These are phyloP conservation scores for Platyscapa corneri DNA, from an alignment of 1,140 invertebrate species.

Conservation along the genomic window DNA sequence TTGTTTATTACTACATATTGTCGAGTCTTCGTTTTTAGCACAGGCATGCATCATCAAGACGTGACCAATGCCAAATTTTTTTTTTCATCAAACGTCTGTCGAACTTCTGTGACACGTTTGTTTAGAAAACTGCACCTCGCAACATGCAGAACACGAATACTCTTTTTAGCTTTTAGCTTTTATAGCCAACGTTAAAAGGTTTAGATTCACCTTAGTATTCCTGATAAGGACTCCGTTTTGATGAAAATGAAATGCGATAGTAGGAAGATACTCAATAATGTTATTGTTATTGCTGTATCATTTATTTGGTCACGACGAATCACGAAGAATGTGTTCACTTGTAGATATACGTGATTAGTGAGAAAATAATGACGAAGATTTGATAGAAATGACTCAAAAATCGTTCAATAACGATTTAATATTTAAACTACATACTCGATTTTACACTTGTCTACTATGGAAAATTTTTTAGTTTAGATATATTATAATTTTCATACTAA, in stretches of 20 bases:
- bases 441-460: slow-evolving; percentile 4
- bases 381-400: slow-evolving; percentile 25
- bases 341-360: slow-evolving; percentile 25
- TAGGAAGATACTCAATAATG: not conserved
- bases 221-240: slow-evolving; percentile 26
- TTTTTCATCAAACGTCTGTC: too few relatives aligned
- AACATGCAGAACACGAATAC: too few relatives aligned
- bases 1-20: not conserved
- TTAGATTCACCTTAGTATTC: not conserved
- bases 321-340: not conserved
- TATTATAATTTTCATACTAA: slow-evolving; percentile 23
- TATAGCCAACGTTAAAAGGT: not conserved
- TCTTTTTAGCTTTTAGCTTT: not conserved
- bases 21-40: too few relatives aligned
- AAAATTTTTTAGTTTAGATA: slow-evolving; percentile 36
- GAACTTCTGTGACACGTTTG: too few relatives aligned
- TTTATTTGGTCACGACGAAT: not conserved
- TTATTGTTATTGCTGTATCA: not conserved
- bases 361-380: slow-evolving; percentile 32
- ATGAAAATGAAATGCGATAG: not conserved
- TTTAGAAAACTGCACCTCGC: too few relatives aligned
- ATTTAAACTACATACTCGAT: not conserved
- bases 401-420: not conserved
- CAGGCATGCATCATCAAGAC: too few relatives aligned
- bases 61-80: too few relatives aligned